A percentile compares a stretch with the other conserved stretches of the same genome.
phyloP scores from a whole-genome alignment of 2,113 vertebrate genomes.

The Poecile atricapillus region DNA sequence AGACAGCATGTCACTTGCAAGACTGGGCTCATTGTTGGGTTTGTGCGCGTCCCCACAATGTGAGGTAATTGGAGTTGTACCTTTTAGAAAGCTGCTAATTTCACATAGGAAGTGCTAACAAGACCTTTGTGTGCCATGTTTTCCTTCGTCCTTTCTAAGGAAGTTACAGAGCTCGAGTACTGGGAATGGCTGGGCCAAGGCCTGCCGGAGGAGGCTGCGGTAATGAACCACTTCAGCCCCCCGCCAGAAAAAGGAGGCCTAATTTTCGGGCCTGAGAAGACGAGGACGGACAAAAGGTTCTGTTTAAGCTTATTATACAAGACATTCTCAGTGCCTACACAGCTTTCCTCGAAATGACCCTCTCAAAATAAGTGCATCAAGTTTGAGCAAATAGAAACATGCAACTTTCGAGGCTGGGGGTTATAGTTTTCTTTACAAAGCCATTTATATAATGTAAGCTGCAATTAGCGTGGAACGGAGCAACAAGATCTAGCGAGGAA shows the following conservation, averaged over 20 bases:
- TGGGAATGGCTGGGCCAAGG: constrained; percentile 92
- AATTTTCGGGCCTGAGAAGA: constrained; percentile 98
- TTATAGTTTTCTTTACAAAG: constrained; percentile 97
- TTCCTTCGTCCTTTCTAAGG: constrained; percentile 96
- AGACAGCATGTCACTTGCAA: constrained; percentile 87
- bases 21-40: constrained; percentile 80
- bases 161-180: constrained; percentile 93
- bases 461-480: constrained; percentile 79
- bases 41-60: constrained; percentile 90
- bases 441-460: constrained; percentile 83
- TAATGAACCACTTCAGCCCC: constrained; percentile 99
- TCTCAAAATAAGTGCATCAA: constrained; percentile 99
- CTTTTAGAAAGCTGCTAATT: constrained; percentile 99
- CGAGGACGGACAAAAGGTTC: constrained; percentile 96
- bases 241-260: constrained; percentile 94
- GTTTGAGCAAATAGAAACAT: constrained; percentile 98
- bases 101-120: constrained; percentile 99
- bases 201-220: constrained; percentile 88
- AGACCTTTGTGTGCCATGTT: constrained; percentile 99
- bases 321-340: constrained; percentile 95
- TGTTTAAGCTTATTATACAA: constrained; percentile 99
- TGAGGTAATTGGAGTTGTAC: constrained; percentile 99
- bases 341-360: constrained; percentile 95
- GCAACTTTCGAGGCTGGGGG: constrained; percentile 95
- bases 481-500: constrained; percentile 78